Base-by-base conservation (phyloP, 2,797 vertebrate species). In the Rhabdomys pumilio region DNA sequence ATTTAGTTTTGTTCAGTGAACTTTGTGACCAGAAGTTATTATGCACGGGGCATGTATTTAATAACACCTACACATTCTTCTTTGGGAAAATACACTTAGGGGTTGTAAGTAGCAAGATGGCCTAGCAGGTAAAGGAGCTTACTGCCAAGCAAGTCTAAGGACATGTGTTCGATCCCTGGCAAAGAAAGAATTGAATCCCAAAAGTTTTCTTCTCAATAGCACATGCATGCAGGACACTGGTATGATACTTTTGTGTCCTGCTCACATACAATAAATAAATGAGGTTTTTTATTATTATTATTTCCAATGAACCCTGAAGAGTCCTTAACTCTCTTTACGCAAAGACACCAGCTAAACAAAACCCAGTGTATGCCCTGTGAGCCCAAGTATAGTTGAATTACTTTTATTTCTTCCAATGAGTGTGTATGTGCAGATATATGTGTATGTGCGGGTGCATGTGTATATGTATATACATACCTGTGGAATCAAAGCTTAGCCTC, bases 251-350 rank as follows among this genome's bases (percentile, higher is more conserved):
- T 29, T 65, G 82, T 4, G 19, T 38, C 65, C 47, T 53, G 26
- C 65, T 20, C 63, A 53, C 65, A 55, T 22, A 38, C 47, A 55
- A 53, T 26, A 55, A 85, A 38, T 53, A 15, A 50, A 50, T 24
- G 61, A 5, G 31, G 29, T 11, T 63, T 61, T 3, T 31, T 24
- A 38, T 38, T 38, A 38, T 38, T 38, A 38, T 41, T 11, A 38
- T 34, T 88, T 73, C 41, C 89, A 85, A 34, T 57, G 17, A 92
- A 81, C 93, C 31, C 61, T 67, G 22, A 73, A 84, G 73, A 86
- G 47, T 67, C 47, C 55, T 55, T 55, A 41, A 67, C 34, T 80
- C 31, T 57, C 38, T 8, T 69, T 47, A 79, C 50, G 17, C 24
- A 80, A 63, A 87, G 59, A 80, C 44, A 15, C 41, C 12, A 34